Evolutionary conservation across 2,113 vertebrate species (phyloP).

Genomic region (Corydoras sp.): DNA sequence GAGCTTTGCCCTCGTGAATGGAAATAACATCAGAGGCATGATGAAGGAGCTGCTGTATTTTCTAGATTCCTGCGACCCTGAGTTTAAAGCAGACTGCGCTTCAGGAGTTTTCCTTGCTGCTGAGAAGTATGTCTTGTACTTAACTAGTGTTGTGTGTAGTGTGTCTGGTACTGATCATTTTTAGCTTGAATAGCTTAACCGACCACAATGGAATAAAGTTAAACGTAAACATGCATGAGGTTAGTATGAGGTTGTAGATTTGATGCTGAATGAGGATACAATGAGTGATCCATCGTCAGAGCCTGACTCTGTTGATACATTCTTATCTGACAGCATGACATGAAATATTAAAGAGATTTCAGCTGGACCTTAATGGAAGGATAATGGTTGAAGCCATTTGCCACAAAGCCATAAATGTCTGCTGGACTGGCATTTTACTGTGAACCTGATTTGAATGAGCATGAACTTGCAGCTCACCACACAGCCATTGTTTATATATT

Average conservation of each 20-base stretch:
- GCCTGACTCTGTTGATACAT: conserved; percentile 53
- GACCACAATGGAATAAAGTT: too few relatives aligned
- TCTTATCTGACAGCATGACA: conserved; percentile 59
- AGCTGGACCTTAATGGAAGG: too few relatives aligned
- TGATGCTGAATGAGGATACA: conserved; percentile 63
- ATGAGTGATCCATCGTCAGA: conserved; percentile 71
- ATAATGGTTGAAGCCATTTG: too few relatives aligned
- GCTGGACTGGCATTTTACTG: too few relatives aligned
- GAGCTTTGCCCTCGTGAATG: conserved; percentile 96
- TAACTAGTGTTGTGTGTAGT: too few relatives aligned
- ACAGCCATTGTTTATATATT: too few relatives aligned
- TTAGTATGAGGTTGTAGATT: neutral
- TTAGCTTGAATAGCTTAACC: too few relatives aligned
- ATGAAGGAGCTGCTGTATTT: conserved; percentile 99
- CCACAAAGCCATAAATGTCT: too few relatives aligned
- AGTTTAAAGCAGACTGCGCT: conserved; percentile 98
- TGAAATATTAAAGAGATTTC: neutral
- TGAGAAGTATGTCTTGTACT: conserved; percentile 79
- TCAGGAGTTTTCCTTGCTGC: conserved; percentile 97
- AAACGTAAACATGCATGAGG: too few relatives aligned
- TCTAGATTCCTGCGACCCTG: conserved; percentile 96
- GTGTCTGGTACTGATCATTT: too few relatives aligned
- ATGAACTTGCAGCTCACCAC: too few relatives aligned
- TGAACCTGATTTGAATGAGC: too few relatives aligned
- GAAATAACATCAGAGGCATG: conserved; percentile 98